phyloP scores from a whole-genome alignment of 2,797 vertebrate genomes.

The Anableps anableps region DNA sequence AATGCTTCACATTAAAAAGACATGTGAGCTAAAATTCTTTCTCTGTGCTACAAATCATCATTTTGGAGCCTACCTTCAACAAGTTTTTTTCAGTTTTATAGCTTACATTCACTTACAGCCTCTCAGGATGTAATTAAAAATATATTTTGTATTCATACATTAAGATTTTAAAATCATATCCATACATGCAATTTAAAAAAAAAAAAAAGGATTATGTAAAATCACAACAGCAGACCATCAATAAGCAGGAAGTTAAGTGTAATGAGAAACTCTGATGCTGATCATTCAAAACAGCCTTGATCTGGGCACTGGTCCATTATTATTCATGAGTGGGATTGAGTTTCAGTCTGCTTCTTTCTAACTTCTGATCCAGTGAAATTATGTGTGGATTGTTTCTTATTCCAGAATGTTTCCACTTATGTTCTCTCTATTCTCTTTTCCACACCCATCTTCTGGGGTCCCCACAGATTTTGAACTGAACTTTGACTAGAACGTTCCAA shows the following conservation, averaged over 20 bases:
- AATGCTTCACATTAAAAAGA: conserved; percentile 28
- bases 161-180: conserved; percentile 14
- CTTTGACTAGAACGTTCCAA: not conserved
- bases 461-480: not conserved
- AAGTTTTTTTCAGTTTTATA: not conserved
- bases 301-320: not conserved
- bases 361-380: not conserved
- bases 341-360: not conserved
- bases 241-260: not conserved
- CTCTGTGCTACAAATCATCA: not conserved
- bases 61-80: not conserved
- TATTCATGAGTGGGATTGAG: not conserved
- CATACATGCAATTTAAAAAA: not conserved
- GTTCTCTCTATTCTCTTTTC: not conserved
- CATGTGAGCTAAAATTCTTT: conserved; percentile 1
- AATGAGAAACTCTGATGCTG: not conserved
- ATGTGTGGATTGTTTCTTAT: not conserved
- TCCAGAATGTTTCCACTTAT: not conserved
- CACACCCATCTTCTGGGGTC: not conserved
- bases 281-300: not conserved
- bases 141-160: not conserved
- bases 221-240: not conserved
- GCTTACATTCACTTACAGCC: not conserved
- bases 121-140: not conserved
- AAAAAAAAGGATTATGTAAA: not conserved